Conservation (phyloP, 2,888 invertebrate genomes). For the Drosophila buzzatii region DNA sequence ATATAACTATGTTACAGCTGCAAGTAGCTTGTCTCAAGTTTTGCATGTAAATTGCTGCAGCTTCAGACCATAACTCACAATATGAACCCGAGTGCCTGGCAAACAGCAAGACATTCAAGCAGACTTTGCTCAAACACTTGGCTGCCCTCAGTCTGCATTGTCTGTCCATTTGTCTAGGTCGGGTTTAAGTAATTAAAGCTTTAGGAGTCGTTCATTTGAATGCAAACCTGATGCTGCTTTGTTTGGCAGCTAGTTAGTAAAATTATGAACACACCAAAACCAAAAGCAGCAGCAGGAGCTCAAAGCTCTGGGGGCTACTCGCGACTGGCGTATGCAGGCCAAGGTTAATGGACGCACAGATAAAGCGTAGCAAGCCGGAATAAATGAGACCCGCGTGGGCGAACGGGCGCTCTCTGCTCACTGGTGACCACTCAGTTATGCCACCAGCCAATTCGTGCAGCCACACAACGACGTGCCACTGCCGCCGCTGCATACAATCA, state of each 20-base stretch:
- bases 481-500: conserved; percentile 64
- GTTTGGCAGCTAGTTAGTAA: conserved; percentile 18
- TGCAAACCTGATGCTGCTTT: conserved; percentile 31
- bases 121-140: conserved; percentile 53
- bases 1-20: background rate
- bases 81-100: conserved; percentile 33
- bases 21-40: conserved; percentile 7
- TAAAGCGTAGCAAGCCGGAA: conserved; percentile 32
- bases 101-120: conserved; percentile 37
- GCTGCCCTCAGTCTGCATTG: conserved; percentile 25
- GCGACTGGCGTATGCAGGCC: conserved; percentile 66
- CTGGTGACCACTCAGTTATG: conserved; percentile 74
- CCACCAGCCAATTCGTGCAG: conserved; percentile 25
- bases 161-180: background rate
- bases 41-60: conserved; percentile 40
- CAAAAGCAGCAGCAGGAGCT: background rate
- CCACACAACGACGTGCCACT: conserved; percentile 49
- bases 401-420: background rate
- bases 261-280: conserved; percentile 21
- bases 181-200: conserved; percentile 51
- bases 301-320: conserved; percentile 1
- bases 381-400: conserved; percentile 21
- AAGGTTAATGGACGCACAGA: conserved; percentile 68
- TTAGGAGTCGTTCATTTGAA: conserved; percentile 10
- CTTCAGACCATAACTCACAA: conserved; percentile 43